phyloP scores from a whole-genome alignment of 2,113 vertebrate species.

The Stictonetta naevosa region DNA sequence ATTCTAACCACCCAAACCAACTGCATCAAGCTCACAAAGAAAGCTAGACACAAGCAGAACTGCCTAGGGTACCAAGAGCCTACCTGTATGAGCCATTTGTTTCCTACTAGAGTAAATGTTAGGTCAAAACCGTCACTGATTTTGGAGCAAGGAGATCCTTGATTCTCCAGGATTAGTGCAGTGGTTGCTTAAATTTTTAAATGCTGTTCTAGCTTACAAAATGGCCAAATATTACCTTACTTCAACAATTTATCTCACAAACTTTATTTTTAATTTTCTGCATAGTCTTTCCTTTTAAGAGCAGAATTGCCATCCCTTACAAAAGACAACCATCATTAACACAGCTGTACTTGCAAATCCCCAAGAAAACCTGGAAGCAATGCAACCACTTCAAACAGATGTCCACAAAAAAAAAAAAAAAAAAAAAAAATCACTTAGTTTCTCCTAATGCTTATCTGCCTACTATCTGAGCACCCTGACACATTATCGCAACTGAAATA shows the following conservation, averaged over 20 bases:
- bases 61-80: background rate
- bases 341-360: background rate
- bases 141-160: background rate
- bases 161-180: background rate
- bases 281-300: background rate
- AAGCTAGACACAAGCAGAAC: background rate
- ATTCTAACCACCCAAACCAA: background rate
- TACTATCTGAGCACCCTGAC: background rate
- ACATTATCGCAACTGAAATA: background rate
- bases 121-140: background rate
- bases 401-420: background rate
- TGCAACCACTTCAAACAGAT: background rate
- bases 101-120: background rate
- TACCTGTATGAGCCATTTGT: background rate
- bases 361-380: background rate
- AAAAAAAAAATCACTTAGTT: background rate
- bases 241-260: background rate
- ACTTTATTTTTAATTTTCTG: background rate
- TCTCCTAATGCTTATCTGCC: background rate
- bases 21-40: background rate
- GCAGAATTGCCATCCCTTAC: background rate
- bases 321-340: background rate
- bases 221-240: background rate
- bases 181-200: background rate
- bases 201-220: background rate